A percentile compares a stretch with the other conserved stretches of the same genome.
These are phyloP conservation scores for Enteromius argenteus DNA, from an alignment of 2,797 vertebrate species.

Conservation along the genomic window DNA sequence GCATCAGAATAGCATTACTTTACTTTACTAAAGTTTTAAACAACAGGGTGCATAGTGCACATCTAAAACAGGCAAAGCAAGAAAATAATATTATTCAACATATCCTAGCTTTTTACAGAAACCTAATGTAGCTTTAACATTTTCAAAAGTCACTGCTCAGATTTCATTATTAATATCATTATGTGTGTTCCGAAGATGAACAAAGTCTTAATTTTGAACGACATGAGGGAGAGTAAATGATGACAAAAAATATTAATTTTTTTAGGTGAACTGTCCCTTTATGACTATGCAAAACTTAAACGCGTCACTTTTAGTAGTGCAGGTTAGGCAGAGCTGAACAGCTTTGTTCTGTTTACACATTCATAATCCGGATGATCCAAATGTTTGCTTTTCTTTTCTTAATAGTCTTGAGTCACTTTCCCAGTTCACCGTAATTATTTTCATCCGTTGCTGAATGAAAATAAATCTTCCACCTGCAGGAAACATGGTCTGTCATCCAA, in stretches of 20 bases:
- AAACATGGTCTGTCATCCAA: conserved; percentile 18
- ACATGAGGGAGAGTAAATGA: background rate
- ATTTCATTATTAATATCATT: no score
- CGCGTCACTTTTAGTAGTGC: background rate
- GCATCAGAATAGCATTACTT: no score
- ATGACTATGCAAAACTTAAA: background rate
- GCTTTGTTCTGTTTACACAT: background rate
- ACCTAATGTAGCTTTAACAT: no score
- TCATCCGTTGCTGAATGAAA: conserved; percentile 1
- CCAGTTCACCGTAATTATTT: background rate
- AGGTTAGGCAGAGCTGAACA: background rate
- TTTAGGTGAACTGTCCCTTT: background rate
- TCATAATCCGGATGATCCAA: background rate
- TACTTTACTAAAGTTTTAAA: no score
- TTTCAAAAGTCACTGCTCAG: no score
- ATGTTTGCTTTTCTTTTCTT: background rate
- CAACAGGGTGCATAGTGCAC: no score
- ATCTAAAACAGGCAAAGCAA: no score
- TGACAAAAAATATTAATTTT: background rate
- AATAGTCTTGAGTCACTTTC: background rate
- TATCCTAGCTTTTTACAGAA: no score
- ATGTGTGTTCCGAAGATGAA: background rate
- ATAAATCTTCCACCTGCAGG: background rate
- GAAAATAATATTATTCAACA: no score
- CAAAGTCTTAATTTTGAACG: background rate